Percentiles rank a stretch among this genome's conserved stretches.
phyloP scores from a whole-genome alignment of 2,797 vertebrate species.

The Limnodromus scolopaceus region DNA sequence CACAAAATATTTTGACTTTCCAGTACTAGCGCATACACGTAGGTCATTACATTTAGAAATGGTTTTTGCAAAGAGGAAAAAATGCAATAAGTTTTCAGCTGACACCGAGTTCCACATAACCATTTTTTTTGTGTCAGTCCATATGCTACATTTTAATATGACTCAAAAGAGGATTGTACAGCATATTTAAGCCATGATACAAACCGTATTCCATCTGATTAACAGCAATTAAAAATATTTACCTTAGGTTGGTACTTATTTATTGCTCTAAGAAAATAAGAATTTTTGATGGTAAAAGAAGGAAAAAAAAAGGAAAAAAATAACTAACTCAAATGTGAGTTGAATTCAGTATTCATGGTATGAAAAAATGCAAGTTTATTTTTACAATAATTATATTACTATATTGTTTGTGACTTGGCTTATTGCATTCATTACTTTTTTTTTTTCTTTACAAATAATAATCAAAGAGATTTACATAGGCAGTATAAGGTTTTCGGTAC shows the following conservation, averaged over 20 bases:
- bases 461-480: neutral
- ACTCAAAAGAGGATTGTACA: neutral
- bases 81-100: neutral
- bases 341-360: neutral
- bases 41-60: neutral
- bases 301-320: fast-evolving
- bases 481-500: neutral
- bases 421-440: neutral
- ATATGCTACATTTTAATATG: neutral
- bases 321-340: neutral
- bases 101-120: neutral
- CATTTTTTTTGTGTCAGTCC: neutral
- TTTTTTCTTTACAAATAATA: neutral
- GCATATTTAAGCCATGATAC: neutral
- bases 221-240: neutral
- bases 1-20: neutral
- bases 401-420: neutral
- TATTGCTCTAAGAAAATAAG: neutral
- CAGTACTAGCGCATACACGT: neutral
- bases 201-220: neutral
- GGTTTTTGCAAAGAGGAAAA: neutral
- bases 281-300: neutral
- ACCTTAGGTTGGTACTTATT: neutral
- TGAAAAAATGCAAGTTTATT: neutral
- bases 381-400: neutral